A percentile compares a stretch with the other conserved stretches of the same genome.
phyloP scores from a whole-genome alignment of 2,113 vertebrate species.

The Microtus richardsoni region DNA sequence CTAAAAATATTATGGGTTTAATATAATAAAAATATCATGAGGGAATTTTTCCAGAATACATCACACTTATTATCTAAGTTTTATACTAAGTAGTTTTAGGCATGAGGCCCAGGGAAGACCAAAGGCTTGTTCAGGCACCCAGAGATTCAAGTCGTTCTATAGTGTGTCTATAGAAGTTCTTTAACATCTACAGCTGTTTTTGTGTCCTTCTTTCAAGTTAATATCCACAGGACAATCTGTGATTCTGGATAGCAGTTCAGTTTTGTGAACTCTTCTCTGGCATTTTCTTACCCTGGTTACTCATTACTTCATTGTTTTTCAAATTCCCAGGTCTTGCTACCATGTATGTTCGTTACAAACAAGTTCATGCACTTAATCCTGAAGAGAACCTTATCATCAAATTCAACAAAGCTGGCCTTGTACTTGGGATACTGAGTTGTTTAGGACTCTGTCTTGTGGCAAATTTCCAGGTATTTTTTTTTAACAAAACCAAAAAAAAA shows the following conservation, averaged over 20 bases:
- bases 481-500: neutral
- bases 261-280: conserved; percentile 47
- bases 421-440: conserved; percentile 91
- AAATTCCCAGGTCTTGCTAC: conserved; percentile 90
- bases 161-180: neutral
- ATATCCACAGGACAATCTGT: conserved; percentile 28
- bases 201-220: neutral
- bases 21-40: neutral
- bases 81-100: conserved; percentile 43
- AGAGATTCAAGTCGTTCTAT: neutral
- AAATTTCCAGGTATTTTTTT: conserved; percentile 92
- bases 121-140: neutral
- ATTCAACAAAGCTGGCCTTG: conserved; percentile 89
- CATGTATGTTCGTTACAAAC: conserved; percentile 94
- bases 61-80: conserved; percentile 4
- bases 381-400: conserved; percentile 82
- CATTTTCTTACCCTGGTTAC: neutral
- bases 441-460: conserved; percentile 94
- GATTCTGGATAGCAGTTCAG: neutral
- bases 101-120: neutral
- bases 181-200: neutral
- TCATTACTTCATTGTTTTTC: conserved; percentile 40
- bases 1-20: conserved; percentile 37
- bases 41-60: conserved; percentile 23
- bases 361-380: conserved; percentile 89